Base-by-base conservation (phyloP, 2,888 invertebrate genomes). In the Parnassius glacialis region DNA sequence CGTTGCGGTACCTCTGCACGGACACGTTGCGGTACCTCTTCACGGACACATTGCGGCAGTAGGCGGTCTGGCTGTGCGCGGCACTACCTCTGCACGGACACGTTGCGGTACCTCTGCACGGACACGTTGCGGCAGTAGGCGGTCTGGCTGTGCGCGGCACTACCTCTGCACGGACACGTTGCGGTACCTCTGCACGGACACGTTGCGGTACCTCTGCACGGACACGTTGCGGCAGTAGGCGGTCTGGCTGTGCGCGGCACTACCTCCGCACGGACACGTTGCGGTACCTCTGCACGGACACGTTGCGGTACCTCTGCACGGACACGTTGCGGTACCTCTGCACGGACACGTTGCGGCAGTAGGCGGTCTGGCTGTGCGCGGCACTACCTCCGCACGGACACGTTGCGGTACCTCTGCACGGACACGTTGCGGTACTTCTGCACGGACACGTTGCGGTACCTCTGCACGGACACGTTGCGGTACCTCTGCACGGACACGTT, bases 41-140 rank as follows among this genome's bases (percentile, higher is more conserved):
- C 57, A 98, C 97, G 82, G 96, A 96, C 71, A 98, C 97, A 90
- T 99, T 99, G 83, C 96, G 96, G 88, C n/a, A n/a, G n/a, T n/a
- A n/a, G n/a, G n/a, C n/a, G n/a, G n/a, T n/a, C n/a, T n/a, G n/a
- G n/a, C n/a, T n/a, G n/a, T n/a, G n/a, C n/a, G n/a, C n/a, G n/a
- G n/a, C n/a, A n/a, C n/a, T 16, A 45, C 45, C 42, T 45, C 45
- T 45, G 45, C 45, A 45, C 45, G 45, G 45, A 45, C 45, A 45
- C 45, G 42, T 42, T 5, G 42, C 42, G 42, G 11, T 25, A 51
- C 51, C 51, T 51, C 11, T 51, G 51, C 5, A 42, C 7, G 42
- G 42, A 9, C 42, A 45, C 45, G 45, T 45, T 43, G n/a, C n/a
- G n/a, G n/a, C 45, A n/a, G 45, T 45, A n/a, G 45, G 12, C n/a